Evolutionary conservation across 2,888 invertebrate genomes (phyloP), one percentile per base, ranked within the genome.

Genomic region (Dasypogon diadema): DNA sequence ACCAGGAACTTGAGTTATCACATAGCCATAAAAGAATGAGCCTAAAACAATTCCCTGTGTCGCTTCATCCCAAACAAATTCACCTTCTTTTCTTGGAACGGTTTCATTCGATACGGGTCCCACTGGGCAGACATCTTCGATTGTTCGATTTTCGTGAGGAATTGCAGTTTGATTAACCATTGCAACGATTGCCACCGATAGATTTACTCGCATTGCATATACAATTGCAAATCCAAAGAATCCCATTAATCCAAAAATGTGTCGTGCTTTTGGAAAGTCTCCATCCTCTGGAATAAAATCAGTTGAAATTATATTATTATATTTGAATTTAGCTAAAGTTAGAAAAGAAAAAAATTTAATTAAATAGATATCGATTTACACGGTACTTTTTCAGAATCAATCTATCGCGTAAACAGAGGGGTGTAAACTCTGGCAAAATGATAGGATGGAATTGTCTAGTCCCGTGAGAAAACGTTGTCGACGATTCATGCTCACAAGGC

Each of bases 121-220:
- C 0, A 87, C 84, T 1, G 89, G 89, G 81, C 92, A 92, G 5
- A 90, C 88, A 84, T 93, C 92, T 75, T 88, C 84, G 2, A 89
- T 87, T 24, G 89, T 88, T 54, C 84, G 89, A 82, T 89, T 90
- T 63, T 87, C 85, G 22, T 87, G 83, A 0, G 91, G 89, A 75
- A 89, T 87, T 1, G 90, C 89, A 1, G 93, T 92, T 73, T 90
- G 89, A 84, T 94, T 94, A 48, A 95, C 93, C 98, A 98, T 98
- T 30, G 96, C 96, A 30, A 98, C 96, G 82, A 98, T 95, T 42
- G 97, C 97, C 21, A 98, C 95, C 0, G 96, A 96, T 34, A 98
- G 88, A 85, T 96, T 96, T 0, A 96, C 95, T 76, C 96, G 88
- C 93, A 96, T 94, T 0, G 95, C 94, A 85, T 96, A 96, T 2